Base-by-base conservation (phyloP, 2,888 invertebrate species). In the Drosophila buzzatii region DNA sequence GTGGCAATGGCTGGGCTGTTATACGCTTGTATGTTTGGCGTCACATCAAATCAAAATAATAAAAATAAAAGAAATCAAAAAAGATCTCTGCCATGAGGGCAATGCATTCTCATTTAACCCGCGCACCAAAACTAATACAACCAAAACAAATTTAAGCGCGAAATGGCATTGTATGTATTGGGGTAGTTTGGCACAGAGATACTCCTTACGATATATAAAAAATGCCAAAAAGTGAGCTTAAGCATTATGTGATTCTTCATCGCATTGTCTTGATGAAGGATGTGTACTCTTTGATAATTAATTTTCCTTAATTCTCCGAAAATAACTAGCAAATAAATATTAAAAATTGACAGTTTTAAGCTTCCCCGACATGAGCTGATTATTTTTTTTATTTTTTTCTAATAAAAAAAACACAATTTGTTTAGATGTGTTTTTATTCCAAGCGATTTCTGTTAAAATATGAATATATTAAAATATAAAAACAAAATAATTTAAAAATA, bases 101-200 rank as follows among this genome's bases (percentile, higher is more conserved):
- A 81, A 87, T 85, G 85, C 77, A 89, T 89, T 85, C 87, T 82
- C 87, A 89, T 85, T 85, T 85, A 79, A 73, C 62, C 73, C 68
- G 62, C 68, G 84, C 70, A 58, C 70, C 60, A 68, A 74, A 74
- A 75, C 60, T 61, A 66, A 70, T 74, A 69, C 64, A 59, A 65
- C 58, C 59, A 44, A 69, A 76, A 62, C 44, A 53, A 69, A 39
- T 39, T 41, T 41, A 37, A 56, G 65, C 39, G 41, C 37, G 8
- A 42, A 10, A 42, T 33, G 23, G n/a, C 33, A 5, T 35, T 12
- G n/a, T 3, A n/a, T n/a, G n/a, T n/a, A n/a, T n/a, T n/a, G n/a
- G 41, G 14, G 1, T 14, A 59, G 57, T 20, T 9, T 7, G 18
- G 12, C 12, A 10, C 14, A 14, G 2, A 35, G 7, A 57, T 44